phyloP scores from a whole-genome alignment of 1,140 invertebrate genomes.

The Drosophila lini region DNA sequence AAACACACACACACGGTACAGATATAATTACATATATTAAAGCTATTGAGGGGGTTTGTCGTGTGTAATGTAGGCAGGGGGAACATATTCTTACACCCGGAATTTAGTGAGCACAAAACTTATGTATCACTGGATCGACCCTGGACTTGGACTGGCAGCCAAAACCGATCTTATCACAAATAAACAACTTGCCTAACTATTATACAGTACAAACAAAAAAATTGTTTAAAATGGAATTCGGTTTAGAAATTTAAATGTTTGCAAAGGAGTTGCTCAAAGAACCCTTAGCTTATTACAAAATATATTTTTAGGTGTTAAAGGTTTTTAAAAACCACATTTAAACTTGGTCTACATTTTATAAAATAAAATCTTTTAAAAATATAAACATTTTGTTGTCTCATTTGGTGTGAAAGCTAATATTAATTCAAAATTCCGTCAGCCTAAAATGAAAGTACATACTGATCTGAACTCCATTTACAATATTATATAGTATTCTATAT shows the following conservation, averaged over 20 bases:
- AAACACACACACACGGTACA: conserved; percentile 1
- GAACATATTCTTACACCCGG: conserved; percentile 30
- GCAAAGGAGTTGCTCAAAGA: too few relatives aligned
- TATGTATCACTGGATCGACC: conserved; percentile 62
- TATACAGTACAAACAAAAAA: conserved; percentile 8
- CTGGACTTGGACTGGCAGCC: conserved; percentile 1
- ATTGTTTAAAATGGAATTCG: background rate
- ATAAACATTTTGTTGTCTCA: too few relatives aligned
- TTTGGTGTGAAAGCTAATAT: background rate
- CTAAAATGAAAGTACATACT: background rate
- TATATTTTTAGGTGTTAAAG: too few relatives aligned
- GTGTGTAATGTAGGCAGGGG: background rate
- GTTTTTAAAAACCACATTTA: too few relatives aligned
- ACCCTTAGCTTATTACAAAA: too few relatives aligned
- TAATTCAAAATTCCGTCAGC: background rate
- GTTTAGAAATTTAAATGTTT: background rate
- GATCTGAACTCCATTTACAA: conserved; percentile 1
- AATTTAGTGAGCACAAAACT: conserved; percentile 13
- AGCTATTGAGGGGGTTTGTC: conserved; percentile 20
- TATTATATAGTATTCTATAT: too few relatives aligned
- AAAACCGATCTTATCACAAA: conserved; percentile 64
- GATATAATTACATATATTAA: conserved; percentile 11
- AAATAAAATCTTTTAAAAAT: background rate
- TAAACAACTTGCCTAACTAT: conserved; percentile 29
- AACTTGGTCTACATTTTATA: too few relatives aligned